Evolutionary conservation across 2,888 invertebrate genomes (phyloP), one percentile per base, ranked within the genome.

Genomic region (Drosophila mulleri): DNA sequence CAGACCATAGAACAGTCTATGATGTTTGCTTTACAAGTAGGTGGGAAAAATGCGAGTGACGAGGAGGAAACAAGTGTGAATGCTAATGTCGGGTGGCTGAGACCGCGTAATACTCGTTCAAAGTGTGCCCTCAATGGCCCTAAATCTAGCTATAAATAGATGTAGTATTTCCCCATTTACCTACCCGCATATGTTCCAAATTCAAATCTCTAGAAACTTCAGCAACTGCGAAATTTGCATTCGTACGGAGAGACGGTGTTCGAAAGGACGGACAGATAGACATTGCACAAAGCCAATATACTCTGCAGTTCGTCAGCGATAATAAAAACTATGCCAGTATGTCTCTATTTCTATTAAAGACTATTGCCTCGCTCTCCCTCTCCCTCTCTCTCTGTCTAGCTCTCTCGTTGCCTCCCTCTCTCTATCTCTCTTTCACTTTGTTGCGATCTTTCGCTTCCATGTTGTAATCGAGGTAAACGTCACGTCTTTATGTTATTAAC

Each of bases 401-500:
- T 45, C 32, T 45, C 37, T 44, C 39, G 29, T 0, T 41, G 8
- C 20, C 52, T 35, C 9, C 11, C 37, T 60, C 6, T 56, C 14
- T 26, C 44, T 37, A 23, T 56, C 14, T 64, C 11, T 20, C 53
- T 47, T 56, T 44, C 57, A 48, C 62, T 65, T 63, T 29, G 42
- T 59, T 44, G 64, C 56, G 80, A 70, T 79, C 62, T 79, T 75
- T 75, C 48, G 62, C 35, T 59, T 23, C 42, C 64, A 67, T 84
- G 70, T 79, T 84, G 82, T 84, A 82, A 84, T 82, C 74, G 70
- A 7, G 8, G 57, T 16, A 42, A 54, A 76, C 68, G 77, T 72
- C 82, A 82, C 82, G 82, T 84, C 74, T 70, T 66, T 73, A 61
- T 81, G 65, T 83, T 82, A 84, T 84, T 82, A 82, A 79, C 81